Evolutionary conservation across 2,888 invertebrate genomes (phyloP).

Genomic region (Hololepta plana): DNA sequence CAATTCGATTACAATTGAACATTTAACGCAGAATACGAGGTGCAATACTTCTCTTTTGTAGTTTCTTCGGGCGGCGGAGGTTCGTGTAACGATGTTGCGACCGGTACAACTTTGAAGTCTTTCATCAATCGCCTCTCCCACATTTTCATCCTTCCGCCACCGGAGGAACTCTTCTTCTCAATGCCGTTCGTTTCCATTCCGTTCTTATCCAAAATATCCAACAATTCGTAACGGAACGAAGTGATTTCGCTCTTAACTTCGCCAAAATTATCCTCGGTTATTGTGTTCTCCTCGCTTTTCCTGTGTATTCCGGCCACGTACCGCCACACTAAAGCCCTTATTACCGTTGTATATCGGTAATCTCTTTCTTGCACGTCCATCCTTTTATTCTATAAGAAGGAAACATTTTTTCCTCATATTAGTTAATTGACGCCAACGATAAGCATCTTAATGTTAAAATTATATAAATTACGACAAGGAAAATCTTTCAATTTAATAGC

Average conservation of each 20-base stretch:
- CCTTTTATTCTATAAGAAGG: conserved; percentile 28
- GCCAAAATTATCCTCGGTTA: conserved; percentile 87
- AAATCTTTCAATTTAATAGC: too few species aligned
- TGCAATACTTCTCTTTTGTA: conserved; percentile 31
- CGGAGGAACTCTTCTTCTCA: conserved; percentile 47
- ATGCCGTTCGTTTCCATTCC: conserved; percentile 69
- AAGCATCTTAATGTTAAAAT: too few species aligned
- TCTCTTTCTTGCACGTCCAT: conserved; percentile 48
- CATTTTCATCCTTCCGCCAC: conserved; percentile 59
- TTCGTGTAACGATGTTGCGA: conserved; percentile 23
- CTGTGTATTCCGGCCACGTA: conserved; percentile 80
- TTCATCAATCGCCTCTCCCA: conserved; percentile 82
- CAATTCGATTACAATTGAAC: neutral
- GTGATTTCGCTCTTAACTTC: conserved; percentile 90
- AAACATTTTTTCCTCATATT: too few species aligned
- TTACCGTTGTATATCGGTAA: conserved; percentile 60
- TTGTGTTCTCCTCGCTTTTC: conserved; percentile 63
- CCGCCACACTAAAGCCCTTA: conserved; percentile 81
- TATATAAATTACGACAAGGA: too few species aligned
- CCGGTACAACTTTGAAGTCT: conserved; percentile 68
- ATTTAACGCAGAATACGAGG: conserved; percentile 2
- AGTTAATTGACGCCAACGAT: conserved; percentile 3
- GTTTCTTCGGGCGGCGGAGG: conserved; percentile 35
- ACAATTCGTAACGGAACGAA: conserved; percentile 75
- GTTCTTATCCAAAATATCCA: conserved; percentile 75